phyloP scores from a whole-genome alignment of 2,113 vertebrate genomes.

The Hydrolagus affinis region DNA sequence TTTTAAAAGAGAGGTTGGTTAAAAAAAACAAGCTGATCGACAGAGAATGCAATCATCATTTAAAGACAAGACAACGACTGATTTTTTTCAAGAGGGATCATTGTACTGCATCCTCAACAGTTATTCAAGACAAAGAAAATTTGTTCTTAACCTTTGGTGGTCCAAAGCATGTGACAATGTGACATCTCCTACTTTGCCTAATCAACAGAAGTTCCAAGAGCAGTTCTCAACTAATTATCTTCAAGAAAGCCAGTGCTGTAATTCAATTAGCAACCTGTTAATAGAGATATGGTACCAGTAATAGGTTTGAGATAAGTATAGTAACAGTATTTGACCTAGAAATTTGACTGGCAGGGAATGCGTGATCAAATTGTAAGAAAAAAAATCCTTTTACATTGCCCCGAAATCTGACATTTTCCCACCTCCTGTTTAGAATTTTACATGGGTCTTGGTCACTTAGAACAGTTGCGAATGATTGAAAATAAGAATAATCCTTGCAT shows the following conservation, averaged over 20 bases:
- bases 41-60: background rate
- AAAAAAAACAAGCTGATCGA: background rate
- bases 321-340: constrained; percentile 26
- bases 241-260: constrained; percentile 18
- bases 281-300: constrained; percentile 14
- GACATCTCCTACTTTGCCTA: constrained; percentile 23
- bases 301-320: constrained; percentile 28
- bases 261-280: constrained; percentile 27
- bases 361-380: background rate
- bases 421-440: background rate
- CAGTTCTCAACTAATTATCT: constrained; percentile 28
- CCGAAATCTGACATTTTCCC: background rate
- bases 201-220: background rate
- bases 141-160: constrained; percentile 7
- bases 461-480: background rate
- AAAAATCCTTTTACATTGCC: too few relatives aligned
- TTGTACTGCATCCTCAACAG: background rate
- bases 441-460: background rate
- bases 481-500: too few relatives aligned
- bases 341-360: constrained; percentile 1
- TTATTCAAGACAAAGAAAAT: background rate
- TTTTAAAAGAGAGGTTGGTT: background rate
- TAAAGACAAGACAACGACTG: too few relatives aligned
- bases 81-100: background rate
- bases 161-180: background rate